These are phyloP conservation scores for Synanthedon tipuliformis DNA, from an alignment of 2,888 invertebrate species.

Conservation along the genomic window DNA sequence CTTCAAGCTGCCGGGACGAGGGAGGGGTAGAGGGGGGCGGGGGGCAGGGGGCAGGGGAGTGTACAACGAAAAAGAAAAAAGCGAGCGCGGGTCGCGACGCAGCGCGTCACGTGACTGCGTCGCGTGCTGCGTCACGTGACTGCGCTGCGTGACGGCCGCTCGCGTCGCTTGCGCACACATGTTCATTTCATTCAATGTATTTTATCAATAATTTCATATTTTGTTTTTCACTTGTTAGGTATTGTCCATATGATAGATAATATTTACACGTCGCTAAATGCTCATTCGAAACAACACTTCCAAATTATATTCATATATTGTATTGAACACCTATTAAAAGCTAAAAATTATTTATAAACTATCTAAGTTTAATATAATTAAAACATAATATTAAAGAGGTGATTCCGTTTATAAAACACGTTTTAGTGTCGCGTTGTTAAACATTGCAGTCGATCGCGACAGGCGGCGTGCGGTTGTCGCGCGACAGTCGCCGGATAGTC, in stretches of 20 bases:
- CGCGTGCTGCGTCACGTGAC: neutral
- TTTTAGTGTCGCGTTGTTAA: neutral
- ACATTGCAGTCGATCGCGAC: slow-evolving; percentile 4
- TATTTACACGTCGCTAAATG: slow-evolving; percentile 58
- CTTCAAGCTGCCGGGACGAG: slow-evolving; percentile 27
- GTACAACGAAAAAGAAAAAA: slow-evolving; percentile 39
- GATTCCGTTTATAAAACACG: slow-evolving; percentile 17
- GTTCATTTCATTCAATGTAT: slow-evolving; percentile 64
- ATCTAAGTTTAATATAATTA: slow-evolving; percentile 36
- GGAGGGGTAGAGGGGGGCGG: slow-evolving; percentile 11
- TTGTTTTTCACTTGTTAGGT: slow-evolving; percentile 64
- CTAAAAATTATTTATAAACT: slow-evolving; percentile 60
- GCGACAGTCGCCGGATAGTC: no score
- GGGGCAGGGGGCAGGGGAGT: slow-evolving; percentile 12
- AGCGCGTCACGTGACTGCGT: slow-evolving; percentile 1
- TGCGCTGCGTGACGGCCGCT: slow-evolving; percentile 10
- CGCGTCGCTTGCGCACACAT: slow-evolving; percentile 41
- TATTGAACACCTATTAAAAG: slow-evolving; percentile 67
- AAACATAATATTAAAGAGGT: slow-evolving; percentile 44
- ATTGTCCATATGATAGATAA: slow-evolving; percentile 66
- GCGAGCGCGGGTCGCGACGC: slow-evolving; percentile 8
- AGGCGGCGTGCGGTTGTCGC: neutral
- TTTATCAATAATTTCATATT: slow-evolving; percentile 61
- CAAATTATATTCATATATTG: slow-evolving; percentile 21
- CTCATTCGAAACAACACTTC: slow-evolving; percentile 40